phyloP scores from a whole-genome alignment of 2,113 vertebrate genomes.

The Austrofundulus limnaeus region DNA sequence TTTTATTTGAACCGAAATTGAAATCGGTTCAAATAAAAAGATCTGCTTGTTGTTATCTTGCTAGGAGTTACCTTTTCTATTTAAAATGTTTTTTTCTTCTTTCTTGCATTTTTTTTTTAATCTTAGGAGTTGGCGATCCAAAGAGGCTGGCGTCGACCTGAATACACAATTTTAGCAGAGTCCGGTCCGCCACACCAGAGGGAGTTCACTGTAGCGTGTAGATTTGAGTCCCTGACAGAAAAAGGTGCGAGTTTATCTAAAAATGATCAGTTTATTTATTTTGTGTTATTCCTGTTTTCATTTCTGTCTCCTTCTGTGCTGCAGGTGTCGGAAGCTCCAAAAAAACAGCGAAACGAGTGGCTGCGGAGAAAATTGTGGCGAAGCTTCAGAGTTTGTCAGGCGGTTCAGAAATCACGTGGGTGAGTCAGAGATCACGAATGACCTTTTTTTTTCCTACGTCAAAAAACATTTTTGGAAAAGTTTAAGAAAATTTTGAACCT shows the following conservation, averaged over 20 bases:
- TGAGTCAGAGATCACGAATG: constrained; percentile 48
- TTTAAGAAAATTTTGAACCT: neutral
- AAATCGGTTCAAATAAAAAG: too few relatives aligned
- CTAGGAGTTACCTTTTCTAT: too few relatives aligned
- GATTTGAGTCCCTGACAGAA: constrained; percentile 84
- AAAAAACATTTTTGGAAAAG: too few relatives aligned
- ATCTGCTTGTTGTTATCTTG: too few relatives aligned
- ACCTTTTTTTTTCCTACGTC: too few relatives aligned
- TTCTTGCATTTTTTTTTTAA: neutral
- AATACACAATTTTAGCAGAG: constrained; percentile 84
- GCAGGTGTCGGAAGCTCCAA: constrained; percentile 85
- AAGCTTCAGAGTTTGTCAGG: constrained; percentile 83
- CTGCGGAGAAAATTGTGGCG: constrained; percentile 81
- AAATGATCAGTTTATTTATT: neutral
- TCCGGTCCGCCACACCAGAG: constrained; percentile 84
- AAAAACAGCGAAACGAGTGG: constrained; percentile 82
- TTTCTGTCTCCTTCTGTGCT: neutral
- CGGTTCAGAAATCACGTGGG: constrained; percentile 83
- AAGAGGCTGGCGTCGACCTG: constrained; percentile 87
- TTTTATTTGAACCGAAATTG: too few relatives aligned
- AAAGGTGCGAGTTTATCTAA: constrained; percentile 73
- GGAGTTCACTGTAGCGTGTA: constrained; percentile 87
- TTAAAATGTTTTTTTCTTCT: too few relatives aligned
- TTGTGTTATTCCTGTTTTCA: neutral
- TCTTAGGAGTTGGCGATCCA: constrained; percentile 86